Conservation (phyloP, 1,140 invertebrate genomes). For the Ceratosolen solmsi region DNA sequence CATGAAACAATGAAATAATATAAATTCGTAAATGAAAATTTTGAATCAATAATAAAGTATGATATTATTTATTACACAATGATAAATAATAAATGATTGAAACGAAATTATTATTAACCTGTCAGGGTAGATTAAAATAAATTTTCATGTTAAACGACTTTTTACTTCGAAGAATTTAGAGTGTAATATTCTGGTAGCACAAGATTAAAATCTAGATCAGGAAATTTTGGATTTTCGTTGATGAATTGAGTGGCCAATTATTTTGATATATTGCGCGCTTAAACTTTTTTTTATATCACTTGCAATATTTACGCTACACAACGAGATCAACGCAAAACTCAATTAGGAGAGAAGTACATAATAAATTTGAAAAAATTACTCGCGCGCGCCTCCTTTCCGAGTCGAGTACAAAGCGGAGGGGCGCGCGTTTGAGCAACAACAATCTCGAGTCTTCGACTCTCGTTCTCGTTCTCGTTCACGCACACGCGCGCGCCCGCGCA, state of each 20-base stretch:
- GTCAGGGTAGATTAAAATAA: not conserved
- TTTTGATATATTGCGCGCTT: not conserved
- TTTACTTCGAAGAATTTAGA: not conserved
- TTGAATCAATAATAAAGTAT: not conserved
- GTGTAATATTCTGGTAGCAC: not conserved
- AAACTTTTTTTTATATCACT: not conserved
- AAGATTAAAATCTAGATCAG: constrained; percentile 12
- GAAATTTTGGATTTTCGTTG: constrained; percentile 5
- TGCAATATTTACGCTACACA: not conserved
- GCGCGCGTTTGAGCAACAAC: not conserved
- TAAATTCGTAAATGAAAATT: too few relatives aligned
- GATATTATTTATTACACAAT: not conserved
- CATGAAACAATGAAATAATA: too few relatives aligned
- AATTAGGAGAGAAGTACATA: not conserved
- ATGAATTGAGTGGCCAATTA: not conserved
- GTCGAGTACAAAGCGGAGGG: not conserved
- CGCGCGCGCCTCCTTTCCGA: not conserved
- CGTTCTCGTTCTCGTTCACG: too few relatives aligned
- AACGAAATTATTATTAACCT: not conserved
- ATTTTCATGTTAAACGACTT: not conserved
- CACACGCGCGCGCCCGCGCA: too few relatives aligned
- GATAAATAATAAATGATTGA: not conserved
- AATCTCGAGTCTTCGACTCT: not conserved
- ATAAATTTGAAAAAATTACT: constrained; percentile 4
- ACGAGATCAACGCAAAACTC: not conserved